Conservation (phyloP, 2,888 invertebrate genomes). For the Rotaria magnacalcarata region DNA sequence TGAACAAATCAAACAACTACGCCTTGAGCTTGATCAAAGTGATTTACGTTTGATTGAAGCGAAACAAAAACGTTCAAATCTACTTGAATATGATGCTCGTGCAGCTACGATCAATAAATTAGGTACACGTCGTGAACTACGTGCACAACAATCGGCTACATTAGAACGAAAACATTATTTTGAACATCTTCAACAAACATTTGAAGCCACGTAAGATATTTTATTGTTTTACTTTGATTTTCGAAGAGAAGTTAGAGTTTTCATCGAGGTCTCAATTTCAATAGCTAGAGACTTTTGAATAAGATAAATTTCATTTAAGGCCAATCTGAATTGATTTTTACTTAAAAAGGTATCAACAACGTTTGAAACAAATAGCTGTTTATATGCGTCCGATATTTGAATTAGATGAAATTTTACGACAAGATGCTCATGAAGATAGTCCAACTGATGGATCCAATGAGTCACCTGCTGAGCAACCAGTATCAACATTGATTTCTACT, state of each 20-base stretch:
- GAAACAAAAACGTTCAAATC: background rate
- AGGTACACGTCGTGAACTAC: background rate
- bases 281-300: too few relatives aligned
- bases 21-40: constrained; percentile 17
- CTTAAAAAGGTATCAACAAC: background rate
- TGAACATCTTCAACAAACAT: constrained; percentile 28
- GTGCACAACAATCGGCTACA: background rate
- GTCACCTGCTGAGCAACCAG: background rate
- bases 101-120: background rate
- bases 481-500: background rate
- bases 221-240: background rate
- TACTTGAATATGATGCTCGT: constrained; percentile 17
- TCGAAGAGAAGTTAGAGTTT: too few relatives aligned
- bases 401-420: background rate
- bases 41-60: constrained; percentile 13
- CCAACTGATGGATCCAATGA: background rate
- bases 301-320: too few relatives aligned
- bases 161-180: constrained; percentile 35
- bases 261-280: too few relatives aligned
- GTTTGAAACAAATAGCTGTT: constrained; percentile 26
- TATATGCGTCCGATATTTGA: constrained; percentile 34
- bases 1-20: background rate
- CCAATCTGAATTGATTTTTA: too few relatives aligned
- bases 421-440: background rate
- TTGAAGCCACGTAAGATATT: background rate